A percentile compares a stretch with the other conserved stretches of the same genome.
Conservation (phyloP, 1,140 invertebrate genomes). For the Pentalonia nigronervosa region DNA sequence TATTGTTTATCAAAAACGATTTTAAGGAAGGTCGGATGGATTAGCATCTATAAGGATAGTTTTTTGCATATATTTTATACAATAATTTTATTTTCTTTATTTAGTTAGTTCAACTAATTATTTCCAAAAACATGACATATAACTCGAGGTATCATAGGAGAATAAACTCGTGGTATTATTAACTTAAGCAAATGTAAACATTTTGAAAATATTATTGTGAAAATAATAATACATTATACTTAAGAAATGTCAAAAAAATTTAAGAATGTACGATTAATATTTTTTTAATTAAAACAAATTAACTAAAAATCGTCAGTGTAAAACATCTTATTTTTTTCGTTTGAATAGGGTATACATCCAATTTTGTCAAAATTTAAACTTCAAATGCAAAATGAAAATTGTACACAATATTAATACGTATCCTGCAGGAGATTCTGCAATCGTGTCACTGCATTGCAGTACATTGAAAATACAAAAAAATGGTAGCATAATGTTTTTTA, state of each 20-base stretch:
- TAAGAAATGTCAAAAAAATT: background rate
- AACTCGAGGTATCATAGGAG: background rate
- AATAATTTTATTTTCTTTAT: too few relatives aligned
- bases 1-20: too few relatives aligned
- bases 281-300: background rate
- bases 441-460: background rate
- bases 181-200: background rate
- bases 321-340: background rate
- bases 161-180: background rate
- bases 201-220: background rate
- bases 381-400: background rate
- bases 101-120: too few relatives aligned
- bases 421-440: too few relatives aligned
- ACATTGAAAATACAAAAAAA: background rate
- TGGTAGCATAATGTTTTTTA: background rate
- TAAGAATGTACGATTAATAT: background rate
- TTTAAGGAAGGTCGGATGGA: too few relatives aligned
- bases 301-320: background rate
- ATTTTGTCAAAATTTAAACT: background rate
- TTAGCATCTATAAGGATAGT: too few relatives aligned
- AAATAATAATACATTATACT: background rate
- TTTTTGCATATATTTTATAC: too few relatives aligned
- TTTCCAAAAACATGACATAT: background rate
- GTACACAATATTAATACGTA: background rate
- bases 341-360: background rate